Evolutionary conservation across 30 jellyfish, hydroid and myxozoan genomes (phyloP), one percentile per base, ranked within the genome.

Genomic region (Chironex yamaguchii): DNA sequence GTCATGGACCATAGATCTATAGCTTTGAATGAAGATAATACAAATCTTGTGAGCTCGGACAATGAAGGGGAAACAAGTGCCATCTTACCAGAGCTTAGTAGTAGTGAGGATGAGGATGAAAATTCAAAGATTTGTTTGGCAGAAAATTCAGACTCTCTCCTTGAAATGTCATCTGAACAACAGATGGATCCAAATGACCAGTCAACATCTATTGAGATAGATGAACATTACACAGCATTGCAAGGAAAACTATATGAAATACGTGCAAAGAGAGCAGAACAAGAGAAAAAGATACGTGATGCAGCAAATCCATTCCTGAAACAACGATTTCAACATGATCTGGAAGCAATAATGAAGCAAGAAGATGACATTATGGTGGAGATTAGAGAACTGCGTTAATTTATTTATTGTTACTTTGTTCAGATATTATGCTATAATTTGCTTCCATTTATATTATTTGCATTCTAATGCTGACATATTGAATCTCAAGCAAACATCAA

Each of bases 91-190:
- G 99, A 94, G 36, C 89, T 94, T 33, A 88, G 97, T 63, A 94
- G 99, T 66, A 94, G 99, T 54, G 99, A 93, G 63, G 98, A 88
- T 29, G 99, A 94, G 42, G 90, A 73, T 62, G 96, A 83, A 67
- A 71, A 65, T 76, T 70, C 62, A 13, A 89, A 82, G 21, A 36
- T 62, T 20, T 64, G 48, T 53, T 53, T 31, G n/a, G 34, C 51
- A 66, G 76, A 58, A 25, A 28, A 49, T 28, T 14, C 14, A 1
- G 85, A 74, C 17, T 42, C 58, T 42, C 12, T 79, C 11, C 71
- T 91, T 9, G 71, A 79, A 28, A 88, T 53, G 13, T 76, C 92
- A 32, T 25, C 36, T 11, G 68, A 86, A 33, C 53, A 36, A 69
- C 17, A 58, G 3, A 31, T 65, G 54, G 77, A 23, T 11, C 81